Base-by-base conservation (phyloP, 2,888 invertebrate species). In the Dugesia japonica region DNA sequence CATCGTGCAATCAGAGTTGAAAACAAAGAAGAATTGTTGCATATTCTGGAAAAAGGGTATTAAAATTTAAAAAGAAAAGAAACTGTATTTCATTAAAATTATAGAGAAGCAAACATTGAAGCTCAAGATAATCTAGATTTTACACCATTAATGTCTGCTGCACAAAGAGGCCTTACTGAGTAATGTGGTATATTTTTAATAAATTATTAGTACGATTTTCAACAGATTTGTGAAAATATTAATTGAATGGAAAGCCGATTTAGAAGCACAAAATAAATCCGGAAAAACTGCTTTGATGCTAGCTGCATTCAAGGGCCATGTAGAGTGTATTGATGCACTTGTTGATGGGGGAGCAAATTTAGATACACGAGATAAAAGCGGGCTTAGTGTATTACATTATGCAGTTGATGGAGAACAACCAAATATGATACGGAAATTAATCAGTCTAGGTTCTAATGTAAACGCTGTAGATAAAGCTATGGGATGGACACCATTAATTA, bases 61-160 rank as follows among this genome's bases (percentile, higher is more conserved):
- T n/a, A n/a, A n/a, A n/a, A n/a, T 71, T 71, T 15, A 20, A 15
- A n/a, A 71, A 71, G 71, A 42, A 42, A 42, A n/a, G 42, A 15
- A 15, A n/a, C n/a, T n/a, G n/a, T n/a, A n/a, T n/a, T n/a, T n/a
- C n/a, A n/a, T n/a, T n/a, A n/a, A 13, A 71, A 71, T 71, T 71
- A 42, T 26, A 75, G 75, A 27, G 75, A 75, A 72, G 75, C 75
- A 13, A 74, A 73, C 20, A 74, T 75, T 75, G 74, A 75, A 28
- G 75, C 75, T 9, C 74, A 75, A 15, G 75, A 75, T 73, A 28
- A 75, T 26, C 27, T 75, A 17, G 75, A 72, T 23, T 75, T 75
- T 75, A 75, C 75, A 23, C 75, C 75, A 13, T 26, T 75, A 13
- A 74, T 76, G 74, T n/a, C 75, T 9, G 17, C 74, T 23, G 13